Base-by-base conservation (phyloP, 2,888 invertebrate genomes). In the Drosophila kuntzei region DNA sequence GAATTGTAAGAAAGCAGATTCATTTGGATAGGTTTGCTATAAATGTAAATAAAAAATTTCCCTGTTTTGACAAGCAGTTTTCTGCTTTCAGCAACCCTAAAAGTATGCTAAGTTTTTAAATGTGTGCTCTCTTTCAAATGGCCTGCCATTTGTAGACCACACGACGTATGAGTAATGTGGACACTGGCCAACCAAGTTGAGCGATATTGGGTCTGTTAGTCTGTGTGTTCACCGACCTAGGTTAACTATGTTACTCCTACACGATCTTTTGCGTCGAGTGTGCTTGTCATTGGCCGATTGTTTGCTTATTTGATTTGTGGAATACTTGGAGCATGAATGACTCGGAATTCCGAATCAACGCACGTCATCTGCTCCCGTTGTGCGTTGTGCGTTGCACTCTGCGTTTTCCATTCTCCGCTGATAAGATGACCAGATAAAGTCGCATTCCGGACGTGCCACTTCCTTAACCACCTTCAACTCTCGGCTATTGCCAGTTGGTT, bases 121-220 rank as follows among this genome's bases (percentile, higher is more conserved):
- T 3, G 12, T 34, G 5, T 34, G 5, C 6, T 6, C 34, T n/a
- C n/a, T n/a, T 8, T n/a, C 43, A 43, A 22, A 8, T 12, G 12
- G 4, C 11, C 14, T 12, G 29, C 6, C 29, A 11, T 46, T 29
- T 22, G 7, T 27, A 36, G 34, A 34, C 66, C 27, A 76, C 62
- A 29, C 37, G 71, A 36, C 76, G 76, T 75, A 76, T 76, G 76
- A 51, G 66, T 60, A 79, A 63, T 76, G 22, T 25, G 14, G 5
- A 6, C 5, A 6, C 32, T 32, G 32, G 8, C 0, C 2, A 25
- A 12, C 11, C 18, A 41, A 22, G 20, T 20, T 20, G 2, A 14
- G 20, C 3, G 27, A n/a, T 12, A 7, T 43, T 43, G 50, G 46
- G 36, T 60, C 36, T 43, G 8, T 37, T 36, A 6, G 46, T 29